Percentiles rank a stretch among this genome's conserved stretches.
phyloP scores from a whole-genome alignment of 2,797 vertebrate species.

The Uromys caudimaculatus region DNA sequence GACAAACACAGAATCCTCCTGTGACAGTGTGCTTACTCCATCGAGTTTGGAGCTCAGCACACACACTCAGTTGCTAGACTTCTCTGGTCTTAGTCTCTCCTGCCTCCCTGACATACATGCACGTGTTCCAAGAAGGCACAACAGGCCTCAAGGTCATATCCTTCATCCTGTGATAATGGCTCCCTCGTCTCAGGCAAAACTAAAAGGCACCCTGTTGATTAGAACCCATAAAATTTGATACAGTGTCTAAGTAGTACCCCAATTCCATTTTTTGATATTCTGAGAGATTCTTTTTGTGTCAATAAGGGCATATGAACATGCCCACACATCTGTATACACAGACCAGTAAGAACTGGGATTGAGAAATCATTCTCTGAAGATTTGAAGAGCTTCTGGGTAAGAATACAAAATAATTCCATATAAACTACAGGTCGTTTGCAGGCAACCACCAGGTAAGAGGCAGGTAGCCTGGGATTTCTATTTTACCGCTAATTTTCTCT shows the following conservation, averaged over 20 bases:
- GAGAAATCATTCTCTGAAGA: conserved; percentile 24
- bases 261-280: conserved; percentile 5
- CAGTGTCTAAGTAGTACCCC: neutral
- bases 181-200: neutral
- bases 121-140: accelerated
- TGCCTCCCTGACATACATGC: accelerated
- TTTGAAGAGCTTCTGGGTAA: neutral
- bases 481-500: neutral
- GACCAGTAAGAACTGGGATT: neutral
- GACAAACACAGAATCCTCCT: neutral
- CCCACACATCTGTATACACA: neutral
- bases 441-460: neutral
- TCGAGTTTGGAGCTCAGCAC: neutral
- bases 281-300: neutral
- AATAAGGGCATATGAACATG: neutral
- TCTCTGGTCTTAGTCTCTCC: neutral
- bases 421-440: neutral
- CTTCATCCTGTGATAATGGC: neutral
- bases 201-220: neutral
- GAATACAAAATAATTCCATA: conserved; percentile 25
- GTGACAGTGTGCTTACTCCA: accelerated
- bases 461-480: neutral
- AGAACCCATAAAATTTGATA: neutral
- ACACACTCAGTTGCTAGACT: neutral
- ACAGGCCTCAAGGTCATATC: neutral